Evolutionary conservation across 92 coral and sea anemone genomes (phyloP).

Genomic region (Phenganax stokvisi): DNA sequence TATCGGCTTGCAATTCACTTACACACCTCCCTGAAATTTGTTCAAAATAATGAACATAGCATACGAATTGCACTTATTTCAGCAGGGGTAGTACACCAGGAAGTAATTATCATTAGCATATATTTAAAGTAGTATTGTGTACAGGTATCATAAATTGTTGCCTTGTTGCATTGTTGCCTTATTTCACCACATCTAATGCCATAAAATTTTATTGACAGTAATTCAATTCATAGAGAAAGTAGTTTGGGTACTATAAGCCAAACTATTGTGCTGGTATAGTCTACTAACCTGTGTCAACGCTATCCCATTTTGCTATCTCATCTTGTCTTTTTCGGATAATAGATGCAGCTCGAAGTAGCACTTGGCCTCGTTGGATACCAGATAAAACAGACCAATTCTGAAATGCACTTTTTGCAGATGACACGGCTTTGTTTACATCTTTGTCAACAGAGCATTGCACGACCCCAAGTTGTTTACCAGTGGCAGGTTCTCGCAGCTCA

Average conservation of each 20-base stretch:
- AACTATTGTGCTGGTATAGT: neutral
- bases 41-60: no score
- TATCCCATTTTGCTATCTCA: constrained; percentile 70
- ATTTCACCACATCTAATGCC: no score
- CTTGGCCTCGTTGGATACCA: constrained; percentile 70
- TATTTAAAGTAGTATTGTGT: no score
- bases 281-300: constrained; percentile 68
- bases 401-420: constrained; percentile 64
- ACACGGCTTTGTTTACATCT: constrained; percentile 71
- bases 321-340: constrained; percentile 63
- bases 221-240: no score
- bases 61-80: no score
- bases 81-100: no score
- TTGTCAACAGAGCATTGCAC: constrained; percentile 70
- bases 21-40: constrained; percentile 64
- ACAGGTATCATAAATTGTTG: no score
- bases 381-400: constrained; percentile 66
- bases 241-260: neutral
- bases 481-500: constrained; percentile 66
- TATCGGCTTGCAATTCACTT: constrained; percentile 76
- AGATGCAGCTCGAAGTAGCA: constrained; percentile 63
- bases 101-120: no score
- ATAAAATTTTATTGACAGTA: no score
- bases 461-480: constrained; percentile 69
- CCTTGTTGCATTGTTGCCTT: no score